Percentiles rank a stretch among this genome's conserved stretches.
Conservation (phyloP, 92 coral and sea anemone species). For the Montipora capitata region DNA sequence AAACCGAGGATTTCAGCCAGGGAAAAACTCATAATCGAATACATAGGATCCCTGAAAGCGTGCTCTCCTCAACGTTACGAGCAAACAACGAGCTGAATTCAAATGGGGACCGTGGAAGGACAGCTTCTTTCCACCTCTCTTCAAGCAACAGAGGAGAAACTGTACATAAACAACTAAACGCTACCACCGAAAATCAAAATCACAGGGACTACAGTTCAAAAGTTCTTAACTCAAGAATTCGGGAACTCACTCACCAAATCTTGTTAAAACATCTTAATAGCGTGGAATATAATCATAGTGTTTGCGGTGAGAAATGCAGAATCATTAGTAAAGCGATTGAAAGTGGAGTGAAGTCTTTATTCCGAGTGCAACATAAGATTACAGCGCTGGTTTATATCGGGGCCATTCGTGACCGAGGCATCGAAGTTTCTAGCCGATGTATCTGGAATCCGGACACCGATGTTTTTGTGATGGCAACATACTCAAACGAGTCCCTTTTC, state of each 20-base stretch:
- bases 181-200: background rate
- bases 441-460: slow-evolving; percentile 84
- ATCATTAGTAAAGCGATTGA: slow-evolving; percentile 68
- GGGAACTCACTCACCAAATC: slow-evolving; percentile 59
- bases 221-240: slow-evolving; percentile 33
- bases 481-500: slow-evolving; percentile 59
- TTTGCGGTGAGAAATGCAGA: slow-evolving; percentile 80
- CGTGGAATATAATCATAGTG: slow-evolving; percentile 76
- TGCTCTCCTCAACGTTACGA: slow-evolving; percentile 15
- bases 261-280: slow-evolving; percentile 64
- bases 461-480: slow-evolving; percentile 77
- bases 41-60: background rate
- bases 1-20: background rate
- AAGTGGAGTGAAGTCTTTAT: slow-evolving; percentile 77
- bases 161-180: slow-evolving; percentile 30
- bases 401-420: slow-evolving; percentile 73
- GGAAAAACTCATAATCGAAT: background rate
- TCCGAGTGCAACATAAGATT: slow-evolving; percentile 63
- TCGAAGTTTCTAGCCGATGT: slow-evolving; percentile 81
- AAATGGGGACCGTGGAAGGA: background rate
- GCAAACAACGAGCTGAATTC: slow-evolving; percentile 5
- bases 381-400: slow-evolving; percentile 81
- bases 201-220: background rate
- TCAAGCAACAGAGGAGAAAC: slow-evolving; percentile 42
- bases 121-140: background rate